Percentiles rank a stretch among this genome's conserved stretches.
phyloP scores from a whole-genome alignment of 1,140 invertebrate genomes.

The Muscidifurax raptorellus region DNA sequence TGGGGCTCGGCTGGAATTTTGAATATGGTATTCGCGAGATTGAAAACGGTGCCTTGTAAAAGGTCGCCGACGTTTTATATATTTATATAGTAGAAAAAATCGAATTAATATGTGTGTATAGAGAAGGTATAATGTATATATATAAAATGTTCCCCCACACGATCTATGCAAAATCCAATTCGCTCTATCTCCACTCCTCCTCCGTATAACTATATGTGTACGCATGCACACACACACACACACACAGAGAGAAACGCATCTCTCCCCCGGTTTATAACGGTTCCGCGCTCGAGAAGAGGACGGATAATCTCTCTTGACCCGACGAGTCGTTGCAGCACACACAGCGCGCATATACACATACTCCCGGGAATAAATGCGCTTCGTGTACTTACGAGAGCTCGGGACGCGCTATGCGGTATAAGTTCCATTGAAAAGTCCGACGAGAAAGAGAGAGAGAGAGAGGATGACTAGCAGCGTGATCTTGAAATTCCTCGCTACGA shows the following conservation, averaged over 20 bases:
- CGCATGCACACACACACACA: too few species aligned
- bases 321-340: neutral
- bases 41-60: too few species aligned
- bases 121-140: too few species aligned
- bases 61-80: too few species aligned
- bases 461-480: neutral
- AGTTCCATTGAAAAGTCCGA: constrained; percentile 22
- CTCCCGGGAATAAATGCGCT: neutral
- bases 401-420: neutral
- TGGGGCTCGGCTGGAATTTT: neutral
- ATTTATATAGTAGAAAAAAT: too few species aligned
- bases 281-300: neutral
- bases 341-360: neutral
- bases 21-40: neutral
- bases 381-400: neutral
- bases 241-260: neutral
- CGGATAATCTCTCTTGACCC: constrained; percentile 34
- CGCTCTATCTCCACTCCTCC: neutral
- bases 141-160: neutral
- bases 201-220: too few species aligned
- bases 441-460: neutral
- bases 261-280: neutral
- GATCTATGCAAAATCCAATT: constrained; percentile 22
- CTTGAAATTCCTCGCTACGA: constrained; percentile 17
- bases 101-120: too few species aligned